phyloP scores from a whole-genome alignment of 2,888 invertebrate species.

The Thalpophila matura region DNA sequence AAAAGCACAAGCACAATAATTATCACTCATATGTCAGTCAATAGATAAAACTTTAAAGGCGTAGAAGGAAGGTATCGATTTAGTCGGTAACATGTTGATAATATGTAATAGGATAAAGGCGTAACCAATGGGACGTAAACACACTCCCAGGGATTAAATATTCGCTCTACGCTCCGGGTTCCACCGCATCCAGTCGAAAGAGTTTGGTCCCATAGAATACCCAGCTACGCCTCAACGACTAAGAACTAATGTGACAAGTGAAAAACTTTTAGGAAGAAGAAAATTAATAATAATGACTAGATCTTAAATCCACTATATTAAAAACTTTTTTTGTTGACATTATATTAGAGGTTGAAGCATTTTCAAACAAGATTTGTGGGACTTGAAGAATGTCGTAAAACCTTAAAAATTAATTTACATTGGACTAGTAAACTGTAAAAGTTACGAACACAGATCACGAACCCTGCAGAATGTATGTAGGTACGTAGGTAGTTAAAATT shows the following conservation, averaged over 20 bases:
- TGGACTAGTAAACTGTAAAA: slow-evolving; percentile 71
- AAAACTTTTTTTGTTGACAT: slow-evolving; percentile 20
- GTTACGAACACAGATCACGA: slow-evolving; percentile 77
- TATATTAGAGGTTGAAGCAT: slow-evolving; percentile 37
- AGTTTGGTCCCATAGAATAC: slow-evolving; percentile 85
- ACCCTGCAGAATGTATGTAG: slow-evolving; percentile 76
- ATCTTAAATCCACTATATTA: slow-evolving; percentile 60
- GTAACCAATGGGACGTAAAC: slow-evolving; percentile 86
- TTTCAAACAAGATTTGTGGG: slow-evolving; percentile 28
- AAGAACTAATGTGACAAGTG: slow-evolving; percentile 64
- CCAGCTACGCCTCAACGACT: slow-evolving; percentile 85
- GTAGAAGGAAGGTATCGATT: slow-evolving; percentile 84
- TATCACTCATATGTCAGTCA: slow-evolving; percentile 89
- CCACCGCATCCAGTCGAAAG: slow-evolving; percentile 72
- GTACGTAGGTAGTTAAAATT: slow-evolving; percentile 59
- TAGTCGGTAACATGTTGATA: slow-evolving; percentile 67
- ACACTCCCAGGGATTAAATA: slow-evolving; percentile 75
- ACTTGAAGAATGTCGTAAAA: slow-evolving; percentile 50
- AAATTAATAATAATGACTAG: slow-evolving; percentile 69
- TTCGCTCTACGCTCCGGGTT: slow-evolving; percentile 74
- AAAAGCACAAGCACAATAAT: slow-evolving; percentile 89
- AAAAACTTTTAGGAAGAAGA: slow-evolving; percentile 69
- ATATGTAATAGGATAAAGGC: slow-evolving; percentile 76
- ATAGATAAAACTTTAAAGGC: slow-evolving; percentile 84
- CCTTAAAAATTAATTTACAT: slow-evolving; percentile 59